phyloP scores from a whole-genome alignment of 2,888 invertebrate species.

The Drosophila neutralis region DNA sequence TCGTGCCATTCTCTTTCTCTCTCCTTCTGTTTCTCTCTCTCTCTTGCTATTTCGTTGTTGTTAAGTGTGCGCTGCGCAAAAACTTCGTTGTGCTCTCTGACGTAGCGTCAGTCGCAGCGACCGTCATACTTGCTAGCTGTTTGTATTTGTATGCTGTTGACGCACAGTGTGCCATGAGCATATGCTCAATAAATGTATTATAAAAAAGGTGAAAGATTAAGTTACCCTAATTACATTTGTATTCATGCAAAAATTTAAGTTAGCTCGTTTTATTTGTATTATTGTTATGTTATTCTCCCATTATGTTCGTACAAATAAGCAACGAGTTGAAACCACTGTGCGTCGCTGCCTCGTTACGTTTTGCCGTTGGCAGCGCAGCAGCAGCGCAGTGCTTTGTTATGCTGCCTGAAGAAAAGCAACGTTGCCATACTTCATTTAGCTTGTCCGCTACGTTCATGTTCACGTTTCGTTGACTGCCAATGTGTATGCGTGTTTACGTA shows the following conservation, averaged over 20 bases:
- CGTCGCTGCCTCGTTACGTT: conserved; percentile 60
- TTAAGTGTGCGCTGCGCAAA: conserved; percentile 68
- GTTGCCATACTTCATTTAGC: conserved; percentile 70
- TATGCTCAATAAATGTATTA: background rate
- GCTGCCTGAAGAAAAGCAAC: conserved; percentile 55
- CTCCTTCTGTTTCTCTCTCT: background rate
- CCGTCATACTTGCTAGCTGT: conserved; percentile 41
- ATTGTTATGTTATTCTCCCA: background rate
- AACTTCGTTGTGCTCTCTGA: conserved; percentile 63
- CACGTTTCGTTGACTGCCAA: conserved; percentile 48
- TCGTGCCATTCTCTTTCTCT: conserved; percentile 9
- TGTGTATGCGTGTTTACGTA: conserved; percentile 19
- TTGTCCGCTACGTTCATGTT: conserved; percentile 51
- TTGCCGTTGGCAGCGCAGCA: conserved; percentile 59
- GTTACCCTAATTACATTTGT: background rate
- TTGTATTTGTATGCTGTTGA: conserved; percentile 39
- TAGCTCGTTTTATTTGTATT: no score
- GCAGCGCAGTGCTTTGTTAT: conserved; percentile 59
- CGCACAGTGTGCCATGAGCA: conserved; percentile 24
- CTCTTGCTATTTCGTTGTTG: background rate
- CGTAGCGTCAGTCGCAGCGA: conserved; percentile 35
- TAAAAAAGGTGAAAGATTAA: background rate
- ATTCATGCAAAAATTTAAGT: background rate
- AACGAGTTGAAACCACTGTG: conserved; percentile 33
- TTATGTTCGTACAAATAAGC: background rate